Evolutionary conservation across 2,888 invertebrate species (phyloP).

Genomic region (Drosophila subquinaria): DNA sequence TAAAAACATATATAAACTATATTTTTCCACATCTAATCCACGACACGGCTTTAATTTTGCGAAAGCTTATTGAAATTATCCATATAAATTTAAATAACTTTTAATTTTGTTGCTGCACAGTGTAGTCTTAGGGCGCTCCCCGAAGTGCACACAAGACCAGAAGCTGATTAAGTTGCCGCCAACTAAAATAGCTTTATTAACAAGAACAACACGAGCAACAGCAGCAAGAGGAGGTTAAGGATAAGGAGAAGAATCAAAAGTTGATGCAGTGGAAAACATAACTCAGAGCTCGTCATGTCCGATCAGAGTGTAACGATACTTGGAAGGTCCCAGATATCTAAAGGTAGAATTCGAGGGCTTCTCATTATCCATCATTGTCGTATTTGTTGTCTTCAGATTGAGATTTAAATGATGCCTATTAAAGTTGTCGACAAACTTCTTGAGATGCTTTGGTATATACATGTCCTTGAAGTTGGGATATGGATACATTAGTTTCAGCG

Average conservation of each 20-base stretch:
- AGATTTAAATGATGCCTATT: background rate
- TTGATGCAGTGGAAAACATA: conserved; percentile 12
- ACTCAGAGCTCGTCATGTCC: conserved; percentile 63
- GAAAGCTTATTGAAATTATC: background rate
- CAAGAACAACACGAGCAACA: conserved; percentile 18
- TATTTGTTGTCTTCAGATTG: background rate
- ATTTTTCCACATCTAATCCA: background rate
- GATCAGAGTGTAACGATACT: conserved; percentile 60
- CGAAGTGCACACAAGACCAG: conserved; percentile 13
- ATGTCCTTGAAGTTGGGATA: conserved; percentile 45
- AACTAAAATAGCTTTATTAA: conserved; percentile 60
- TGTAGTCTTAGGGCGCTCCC: conserved; percentile 8
- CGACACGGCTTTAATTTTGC: background rate
- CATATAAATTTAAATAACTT: background rate
- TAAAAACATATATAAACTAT: background rate
- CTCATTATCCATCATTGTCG: background rate
- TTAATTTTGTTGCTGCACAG: conserved; percentile 23
- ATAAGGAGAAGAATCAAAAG: background rate
- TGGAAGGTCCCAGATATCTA: conserved; percentile 65
- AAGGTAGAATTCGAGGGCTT: conserved; percentile 49
- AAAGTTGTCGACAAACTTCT: conserved; percentile 46
- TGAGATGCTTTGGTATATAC: conserved; percentile 54
- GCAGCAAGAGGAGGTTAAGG: background rate
- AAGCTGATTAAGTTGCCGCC: conserved; percentile 61
- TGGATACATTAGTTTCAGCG: conserved; percentile 50